phyloP scores from a whole-genome alignment of 2,888 invertebrate species.

The Erebia epiphron region DNA sequence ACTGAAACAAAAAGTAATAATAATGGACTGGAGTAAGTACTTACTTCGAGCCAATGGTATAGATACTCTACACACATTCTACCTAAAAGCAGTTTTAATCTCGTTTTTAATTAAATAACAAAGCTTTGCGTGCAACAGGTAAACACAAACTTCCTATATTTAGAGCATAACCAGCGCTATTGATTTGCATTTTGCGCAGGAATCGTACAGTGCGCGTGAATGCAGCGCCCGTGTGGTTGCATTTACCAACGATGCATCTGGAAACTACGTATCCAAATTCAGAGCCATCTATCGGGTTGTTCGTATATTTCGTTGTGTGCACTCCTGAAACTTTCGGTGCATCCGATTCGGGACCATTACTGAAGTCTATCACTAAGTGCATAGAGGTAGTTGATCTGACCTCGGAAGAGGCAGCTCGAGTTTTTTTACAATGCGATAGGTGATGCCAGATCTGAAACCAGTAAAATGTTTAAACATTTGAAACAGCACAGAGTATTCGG shows the following conservation, averaged over 20 bases:
- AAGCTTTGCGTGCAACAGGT: background rate
- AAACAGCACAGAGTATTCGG: no score
- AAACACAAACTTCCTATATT: background rate
- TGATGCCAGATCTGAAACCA: background rate
- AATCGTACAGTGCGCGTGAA: background rate
- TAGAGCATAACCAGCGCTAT: background rate
- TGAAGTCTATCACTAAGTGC: no score
- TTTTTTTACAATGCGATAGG: background rate
- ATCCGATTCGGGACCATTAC: no score
- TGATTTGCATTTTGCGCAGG: slow-evolving; percentile 23
- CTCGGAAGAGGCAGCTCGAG: background rate
- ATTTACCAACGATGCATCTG: background rate
- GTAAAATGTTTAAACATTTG: no score
- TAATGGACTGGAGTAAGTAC: no score
- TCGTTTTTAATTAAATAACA: no score
- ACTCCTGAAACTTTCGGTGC: background rate
- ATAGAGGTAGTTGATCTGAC: no score
- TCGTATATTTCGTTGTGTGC: background rate
- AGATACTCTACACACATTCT: no score
- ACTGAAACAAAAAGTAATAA: no score
- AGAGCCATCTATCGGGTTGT: slow-evolving; percentile 5
- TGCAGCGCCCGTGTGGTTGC: background rate
- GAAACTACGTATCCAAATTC: background rate
- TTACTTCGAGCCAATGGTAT: no score
- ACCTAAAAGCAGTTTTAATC: no score